These are phyloP conservation scores for Ephialtes manifestator DNA, from an alignment of 2,888 invertebrate genomes.

Conservation along the genomic window DNA sequence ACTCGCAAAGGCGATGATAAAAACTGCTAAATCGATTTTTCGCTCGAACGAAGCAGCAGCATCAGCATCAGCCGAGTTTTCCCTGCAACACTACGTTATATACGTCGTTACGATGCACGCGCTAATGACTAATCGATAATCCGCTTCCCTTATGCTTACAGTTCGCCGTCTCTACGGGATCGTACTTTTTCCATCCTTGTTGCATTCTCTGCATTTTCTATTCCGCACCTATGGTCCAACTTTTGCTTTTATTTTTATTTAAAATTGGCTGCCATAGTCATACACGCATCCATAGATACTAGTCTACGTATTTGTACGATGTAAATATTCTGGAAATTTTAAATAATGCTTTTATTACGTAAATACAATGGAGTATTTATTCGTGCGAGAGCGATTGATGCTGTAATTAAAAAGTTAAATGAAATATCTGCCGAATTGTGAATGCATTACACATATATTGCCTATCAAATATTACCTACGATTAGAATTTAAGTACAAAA, in stretches of 20 bases:
- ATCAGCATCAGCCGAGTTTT: slow-evolving; percentile 3
- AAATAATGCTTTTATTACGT: neutral
- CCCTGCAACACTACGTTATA: neutral
- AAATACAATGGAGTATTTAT: neutral
- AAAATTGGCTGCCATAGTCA: neutral
- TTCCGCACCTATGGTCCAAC: neutral
- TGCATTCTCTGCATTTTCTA: slow-evolving; percentile 13
- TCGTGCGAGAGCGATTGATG: neutral
- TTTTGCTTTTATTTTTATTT: slow-evolving; percentile 8
- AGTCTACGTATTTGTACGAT: neutral
- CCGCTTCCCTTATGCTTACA: slow-evolving; percentile 30
- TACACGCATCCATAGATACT: slow-evolving; percentile 5
- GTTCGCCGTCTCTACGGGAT: slow-evolving; percentile 6
- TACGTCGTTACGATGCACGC: slow-evolving; percentile 48
- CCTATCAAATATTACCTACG: neutral
- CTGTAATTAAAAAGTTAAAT: neutral
- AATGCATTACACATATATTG: neutral
- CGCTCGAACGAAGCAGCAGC: slow-evolving; percentile 38
- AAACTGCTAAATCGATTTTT: slow-evolving; percentile 48
- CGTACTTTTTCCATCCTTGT: slow-evolving; percentile 28
- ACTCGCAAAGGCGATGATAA: slow-evolving; percentile 26
- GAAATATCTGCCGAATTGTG: neutral
- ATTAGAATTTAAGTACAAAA: neutral
- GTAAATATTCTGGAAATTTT: neutral
- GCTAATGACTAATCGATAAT: slow-evolving; percentile 60